Conservation (phyloP, 1,140 invertebrate species). For the Ceratina japonica region DNA sequence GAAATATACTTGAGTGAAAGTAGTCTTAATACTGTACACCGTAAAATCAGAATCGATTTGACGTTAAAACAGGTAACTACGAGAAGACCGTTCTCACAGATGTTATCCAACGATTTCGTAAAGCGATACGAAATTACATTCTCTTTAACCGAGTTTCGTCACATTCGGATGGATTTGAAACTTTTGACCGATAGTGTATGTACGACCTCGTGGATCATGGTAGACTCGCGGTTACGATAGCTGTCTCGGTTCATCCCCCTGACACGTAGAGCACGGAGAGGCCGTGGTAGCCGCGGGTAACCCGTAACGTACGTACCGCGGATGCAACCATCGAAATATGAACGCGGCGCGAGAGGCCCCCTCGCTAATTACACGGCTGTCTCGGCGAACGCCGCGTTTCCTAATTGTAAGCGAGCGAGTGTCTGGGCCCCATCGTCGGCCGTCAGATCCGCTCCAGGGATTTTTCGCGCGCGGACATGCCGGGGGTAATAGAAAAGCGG, state of each 20-base stretch:
- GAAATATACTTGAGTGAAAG: no score
- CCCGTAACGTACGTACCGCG: constrained; percentile 10
- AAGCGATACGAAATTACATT: no score
- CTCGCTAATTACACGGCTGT: constrained; percentile 65
- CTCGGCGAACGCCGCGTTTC: constrained; percentile 48
- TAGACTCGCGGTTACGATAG: constrained; percentile 5
- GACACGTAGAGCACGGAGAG: constrained; percentile 10
- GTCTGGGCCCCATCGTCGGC: constrained; percentile 13
- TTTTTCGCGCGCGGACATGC: constrained; percentile 34
- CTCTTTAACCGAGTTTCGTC: no score
- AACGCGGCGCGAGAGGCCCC: constrained; percentile 28
- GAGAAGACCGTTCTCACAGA: no score
- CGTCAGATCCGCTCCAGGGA: constrained; percentile 21
- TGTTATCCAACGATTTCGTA: no score
- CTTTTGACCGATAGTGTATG: neutral
- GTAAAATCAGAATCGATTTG: no score
- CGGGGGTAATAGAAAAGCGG: constrained; percentile 47
- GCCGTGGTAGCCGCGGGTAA: constrained; percentile 42
- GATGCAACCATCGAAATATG: constrained; percentile 59
- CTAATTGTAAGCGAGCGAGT: constrained; percentile 43
- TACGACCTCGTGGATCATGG: constrained; percentile 22
- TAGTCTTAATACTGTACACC: no score
- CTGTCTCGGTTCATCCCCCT: neutral
- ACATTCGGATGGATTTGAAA: no score
- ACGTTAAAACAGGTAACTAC: no score